These are phyloP conservation scores for Mythimna pallens DNA, from an alignment of 2,888 invertebrate genomes.

Conservation along the genomic window DNA sequence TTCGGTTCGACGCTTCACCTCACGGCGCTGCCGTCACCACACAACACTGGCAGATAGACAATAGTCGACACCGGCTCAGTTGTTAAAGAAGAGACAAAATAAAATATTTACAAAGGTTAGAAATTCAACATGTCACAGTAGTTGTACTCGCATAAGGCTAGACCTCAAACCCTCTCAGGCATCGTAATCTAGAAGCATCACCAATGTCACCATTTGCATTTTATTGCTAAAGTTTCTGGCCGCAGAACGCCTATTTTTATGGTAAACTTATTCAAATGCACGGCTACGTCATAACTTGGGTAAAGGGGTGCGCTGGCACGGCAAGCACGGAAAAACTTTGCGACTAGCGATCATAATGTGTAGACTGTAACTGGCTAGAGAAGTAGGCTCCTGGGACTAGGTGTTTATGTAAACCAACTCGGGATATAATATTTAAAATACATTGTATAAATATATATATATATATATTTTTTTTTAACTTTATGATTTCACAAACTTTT, in stretches of 20 bases:
- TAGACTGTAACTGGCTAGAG: background rate
- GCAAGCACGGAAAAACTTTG: conserved; percentile 79
- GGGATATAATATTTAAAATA: too few species aligned
- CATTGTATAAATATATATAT: too few species aligned
- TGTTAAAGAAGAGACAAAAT: background rate
- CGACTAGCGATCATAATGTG: conserved; percentile 62
- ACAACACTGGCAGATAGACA: too few species aligned
- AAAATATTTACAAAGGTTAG: conserved; percentile 46
- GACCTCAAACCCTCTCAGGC: conserved; percentile 41
- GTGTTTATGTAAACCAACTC: too few species aligned
- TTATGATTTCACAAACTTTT: too few species aligned
- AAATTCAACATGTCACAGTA: conserved; percentile 38
- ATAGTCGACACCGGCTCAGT: too few species aligned
- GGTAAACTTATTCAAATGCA: conserved; percentile 89
- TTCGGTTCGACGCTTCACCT: too few species aligned
- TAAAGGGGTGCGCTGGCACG: conserved; percentile 85
- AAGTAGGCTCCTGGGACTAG: too few species aligned
- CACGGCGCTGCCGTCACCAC: too few species aligned
- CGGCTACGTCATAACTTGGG: conserved; percentile 86
- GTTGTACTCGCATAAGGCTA: conserved; percentile 37
- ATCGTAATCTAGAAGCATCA: conserved; percentile 75
- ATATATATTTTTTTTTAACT: too few species aligned
- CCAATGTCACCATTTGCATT: conserved; percentile 89
- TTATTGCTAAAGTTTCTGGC: conserved; percentile 88
- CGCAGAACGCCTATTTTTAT: conserved; percentile 88